Evolutionary conservation across 1,140 invertebrate genomes (phyloP).

Genomic region (Tetranychus cinnabarinus): DNA sequence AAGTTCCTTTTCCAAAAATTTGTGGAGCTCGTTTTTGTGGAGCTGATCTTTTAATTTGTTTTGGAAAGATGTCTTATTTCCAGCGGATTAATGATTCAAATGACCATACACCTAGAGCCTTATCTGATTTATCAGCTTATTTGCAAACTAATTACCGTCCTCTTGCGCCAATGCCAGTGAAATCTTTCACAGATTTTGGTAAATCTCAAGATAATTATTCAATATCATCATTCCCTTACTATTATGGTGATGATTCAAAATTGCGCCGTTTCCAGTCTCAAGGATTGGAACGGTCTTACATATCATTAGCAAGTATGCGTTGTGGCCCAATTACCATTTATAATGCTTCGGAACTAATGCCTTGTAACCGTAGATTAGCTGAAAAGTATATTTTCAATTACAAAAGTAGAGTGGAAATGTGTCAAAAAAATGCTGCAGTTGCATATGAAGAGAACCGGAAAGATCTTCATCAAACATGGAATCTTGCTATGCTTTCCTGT

Average conservation of each 20-base stretch:
- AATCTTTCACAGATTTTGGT: background rate
- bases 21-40: slow-evolving; percentile 78
- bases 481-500: slow-evolving; percentile 4
- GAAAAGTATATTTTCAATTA: slow-evolving; percentile 41
- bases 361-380: slow-evolving; percentile 48
- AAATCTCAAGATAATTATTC: background rate
- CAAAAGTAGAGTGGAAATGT: slow-evolving; percentile 39
- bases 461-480: slow-evolving; percentile 44
- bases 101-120: slow-evolving; percentile 40
- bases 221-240: slow-evolving; percentile 41
- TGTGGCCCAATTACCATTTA: slow-evolving; percentile 44
- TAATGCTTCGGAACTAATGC: slow-evolving; percentile 46
- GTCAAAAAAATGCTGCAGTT: slow-evolving; percentile 48
- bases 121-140: slow-evolving; percentile 42
- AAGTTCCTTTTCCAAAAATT: slow-evolving; percentile 75
- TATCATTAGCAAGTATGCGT: slow-evolving; percentile 4
- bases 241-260: slow-evolving; percentile 34
- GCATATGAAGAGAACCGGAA: slow-evolving; percentile 43
- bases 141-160: slow-evolving; percentile 5
- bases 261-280: background rate
- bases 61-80: slow-evolving; percentile 48
- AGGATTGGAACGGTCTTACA: background rate
- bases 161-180: background rate
- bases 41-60: slow-evolving; percentile 51
- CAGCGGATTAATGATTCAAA: slow-evolving; percentile 33